Evolutionary conservation across 2,888 invertebrate genomes (phyloP), one percentile per base, ranked within the genome.

Genomic region (Clivina fossor): DNA sequence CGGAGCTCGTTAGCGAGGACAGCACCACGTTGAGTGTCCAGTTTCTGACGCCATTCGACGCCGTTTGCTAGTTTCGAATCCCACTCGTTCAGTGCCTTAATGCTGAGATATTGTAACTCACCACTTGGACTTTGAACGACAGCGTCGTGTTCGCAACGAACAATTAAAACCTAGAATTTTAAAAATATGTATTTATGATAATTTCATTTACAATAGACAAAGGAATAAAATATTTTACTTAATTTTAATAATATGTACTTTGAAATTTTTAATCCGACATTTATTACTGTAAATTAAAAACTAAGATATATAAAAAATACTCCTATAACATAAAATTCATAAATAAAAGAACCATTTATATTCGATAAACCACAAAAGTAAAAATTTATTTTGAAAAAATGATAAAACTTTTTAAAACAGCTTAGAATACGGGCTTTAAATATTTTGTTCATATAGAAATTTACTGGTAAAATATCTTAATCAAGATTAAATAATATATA

Each of bases 71-170:
- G 73, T 80, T 94, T 91, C 0, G 96, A 93, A 76, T 99, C 98
- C 98, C 98, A 99, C 73, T 99, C 99, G 76, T 99, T 99, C 15
- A 99, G 80, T 0, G 99, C 96, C 76, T 97, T 98, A 71, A 99
- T 92, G 4, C 93, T 90, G 43, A 99, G 79, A 75, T 89, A 96
- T 75, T 98, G 97, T 1, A 84, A 80, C 71, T 96, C 95, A 57
- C 90, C 91, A 65, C 85, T 90, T 0, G 93, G 90, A 0, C 90
- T 88, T 63, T 85, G 85, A 73, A 91, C 82, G 0, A 93, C 94
- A 1, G 96, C 97, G 75, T 99, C 99, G 71, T 96, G 95, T 71
- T 99, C 98, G 74, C 97, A 96, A 51, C 99, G 86, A 0, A 91
- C 88, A 48, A 99, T 90, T 61, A 99, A 76, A 19, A 83, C 79